Percentiles rank a stretch among this genome's conserved stretches.
phyloP scores from a whole-genome alignment of 2,113 vertebrate genomes.

The Zosterops hypoxanthus region DNA sequence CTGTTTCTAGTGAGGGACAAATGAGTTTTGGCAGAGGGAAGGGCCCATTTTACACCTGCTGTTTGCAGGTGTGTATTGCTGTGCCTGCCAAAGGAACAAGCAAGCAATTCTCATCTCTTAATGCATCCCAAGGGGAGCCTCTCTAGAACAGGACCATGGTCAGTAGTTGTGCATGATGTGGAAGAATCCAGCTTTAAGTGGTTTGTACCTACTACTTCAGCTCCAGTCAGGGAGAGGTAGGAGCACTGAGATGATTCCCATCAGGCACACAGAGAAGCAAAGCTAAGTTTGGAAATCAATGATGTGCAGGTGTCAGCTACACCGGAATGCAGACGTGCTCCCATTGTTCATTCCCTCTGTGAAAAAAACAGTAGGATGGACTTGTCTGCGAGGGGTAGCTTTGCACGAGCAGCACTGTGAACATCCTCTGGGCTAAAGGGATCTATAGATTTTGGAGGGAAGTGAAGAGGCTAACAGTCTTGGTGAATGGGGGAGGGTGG shows the following conservation, averaged over 20 bases:
- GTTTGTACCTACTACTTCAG: not conserved
- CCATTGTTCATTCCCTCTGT: not conserved
- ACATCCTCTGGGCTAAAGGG: not conserved
- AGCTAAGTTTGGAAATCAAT: not conserved
- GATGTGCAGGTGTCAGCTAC: not conserved
- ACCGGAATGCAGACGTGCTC: not conserved
- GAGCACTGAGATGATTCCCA: not conserved
- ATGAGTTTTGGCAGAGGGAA: not conserved
- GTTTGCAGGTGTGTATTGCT: not conserved
- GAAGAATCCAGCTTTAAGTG: not conserved
- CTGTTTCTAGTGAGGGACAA: not conserved
- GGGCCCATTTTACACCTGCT: not conserved
- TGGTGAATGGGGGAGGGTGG: not conserved
- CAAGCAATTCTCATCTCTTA: not conserved
- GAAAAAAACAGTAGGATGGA: not conserved
- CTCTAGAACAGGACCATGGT: not conserved
- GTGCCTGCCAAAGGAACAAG: not conserved
- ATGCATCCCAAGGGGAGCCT: not conserved
- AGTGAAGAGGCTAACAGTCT: not conserved
- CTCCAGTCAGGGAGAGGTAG: not conserved
- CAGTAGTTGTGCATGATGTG: not conserved
- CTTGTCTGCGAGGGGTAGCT: not conserved
- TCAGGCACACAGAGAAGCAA: not conserved
- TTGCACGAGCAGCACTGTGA: not conserved
- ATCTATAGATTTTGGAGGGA: not conserved